These are phyloP conservation scores for Gastrophryne carolinensis DNA, from an alignment of 2,797 vertebrate genomes.

Conservation along the genomic window DNA sequence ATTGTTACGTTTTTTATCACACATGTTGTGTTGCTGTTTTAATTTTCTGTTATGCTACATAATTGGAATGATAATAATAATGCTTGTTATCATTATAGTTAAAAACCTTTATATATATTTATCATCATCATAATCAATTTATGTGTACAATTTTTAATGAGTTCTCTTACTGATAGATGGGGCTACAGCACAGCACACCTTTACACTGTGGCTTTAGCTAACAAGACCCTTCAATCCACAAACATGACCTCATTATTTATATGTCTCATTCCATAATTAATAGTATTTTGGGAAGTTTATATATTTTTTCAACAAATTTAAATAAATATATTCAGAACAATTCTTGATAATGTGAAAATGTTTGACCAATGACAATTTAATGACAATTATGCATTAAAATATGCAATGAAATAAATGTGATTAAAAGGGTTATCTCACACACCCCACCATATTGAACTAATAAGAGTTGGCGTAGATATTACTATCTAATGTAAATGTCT, in stretches of 20 bases:
- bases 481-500: conserved; percentile 16
- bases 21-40: too few species aligned
- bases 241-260: conserved; percentile 24
- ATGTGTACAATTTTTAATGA: not conserved
- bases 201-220: not conserved
- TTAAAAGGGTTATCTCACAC: conserved; percentile 35
- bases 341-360: conserved; percentile 7
- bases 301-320: too few species aligned
- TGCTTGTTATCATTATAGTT: too few species aligned
- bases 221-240: not conserved
- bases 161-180: conserved; percentile 7
- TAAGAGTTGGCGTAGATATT: conserved; percentile 33
- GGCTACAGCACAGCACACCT: not conserved
- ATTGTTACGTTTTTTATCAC: too few species aligned
- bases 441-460: conserved; percentile 29
- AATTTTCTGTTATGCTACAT: too few species aligned
- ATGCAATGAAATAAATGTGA: conserved; percentile 27
- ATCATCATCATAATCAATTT: too few species aligned
- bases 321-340: conserved; percentile 13
- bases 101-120: too few species aligned
- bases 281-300: conserved; percentile 21
- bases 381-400: conserved; percentile 37
- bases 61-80: too few species aligned
- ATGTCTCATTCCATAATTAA: conserved; percentile 12
- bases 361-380: conserved; percentile 17